These are phyloP conservation scores for Eubasilissa splendida DNA, from an alignment of 2,888 invertebrate species.

Conservation along the genomic window DNA sequence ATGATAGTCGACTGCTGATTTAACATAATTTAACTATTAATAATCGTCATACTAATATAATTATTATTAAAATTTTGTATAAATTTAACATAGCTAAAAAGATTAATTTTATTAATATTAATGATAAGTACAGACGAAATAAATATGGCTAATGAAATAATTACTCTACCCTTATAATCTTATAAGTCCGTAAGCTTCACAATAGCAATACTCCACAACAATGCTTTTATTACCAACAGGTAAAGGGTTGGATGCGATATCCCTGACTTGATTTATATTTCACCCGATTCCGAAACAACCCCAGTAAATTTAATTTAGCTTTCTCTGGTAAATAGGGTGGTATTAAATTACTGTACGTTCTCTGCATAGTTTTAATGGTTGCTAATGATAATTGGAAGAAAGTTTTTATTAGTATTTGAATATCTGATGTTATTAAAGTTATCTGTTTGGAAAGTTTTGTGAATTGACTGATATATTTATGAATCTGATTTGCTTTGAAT, in stretches of 20 bases:
- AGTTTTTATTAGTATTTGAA: too few relatives aligned
- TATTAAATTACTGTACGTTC: constrained; percentile 20
- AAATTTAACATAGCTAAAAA: too few relatives aligned
- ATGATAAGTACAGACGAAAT: neutral
- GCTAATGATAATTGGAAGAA: too few relatives aligned
- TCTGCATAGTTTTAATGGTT: constrained; percentile 2
- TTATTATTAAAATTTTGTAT: too few relatives aligned
- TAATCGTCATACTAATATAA: too few relatives aligned
- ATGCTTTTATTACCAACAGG: constrained; percentile 24
- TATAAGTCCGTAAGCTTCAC: neutral
- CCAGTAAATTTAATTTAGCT: constrained; percentile 7
- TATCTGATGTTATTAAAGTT: too few relatives aligned
- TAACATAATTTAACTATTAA: too few relatives aligned
- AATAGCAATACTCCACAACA: neutral
- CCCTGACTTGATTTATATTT: constrained; percentile 11
- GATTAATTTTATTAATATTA: neutral
- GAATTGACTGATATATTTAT: neutral
- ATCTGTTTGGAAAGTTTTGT: neutral
- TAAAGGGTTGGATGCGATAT: constrained; percentile 19
- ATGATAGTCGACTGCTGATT: too few relatives aligned
- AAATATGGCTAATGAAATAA: too few relatives aligned
- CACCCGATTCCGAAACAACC: constrained; percentile 7
- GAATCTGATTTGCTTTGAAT: neutral
- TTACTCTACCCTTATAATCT: neutral
- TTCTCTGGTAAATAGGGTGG: neutral